Percentiles rank a stretch among this genome's conserved stretches.
These are phyloP conservation scores for Cranoglanis bouderius DNA, from an alignment of 2,113 vertebrate species.

Conservation along the genomic window DNA sequence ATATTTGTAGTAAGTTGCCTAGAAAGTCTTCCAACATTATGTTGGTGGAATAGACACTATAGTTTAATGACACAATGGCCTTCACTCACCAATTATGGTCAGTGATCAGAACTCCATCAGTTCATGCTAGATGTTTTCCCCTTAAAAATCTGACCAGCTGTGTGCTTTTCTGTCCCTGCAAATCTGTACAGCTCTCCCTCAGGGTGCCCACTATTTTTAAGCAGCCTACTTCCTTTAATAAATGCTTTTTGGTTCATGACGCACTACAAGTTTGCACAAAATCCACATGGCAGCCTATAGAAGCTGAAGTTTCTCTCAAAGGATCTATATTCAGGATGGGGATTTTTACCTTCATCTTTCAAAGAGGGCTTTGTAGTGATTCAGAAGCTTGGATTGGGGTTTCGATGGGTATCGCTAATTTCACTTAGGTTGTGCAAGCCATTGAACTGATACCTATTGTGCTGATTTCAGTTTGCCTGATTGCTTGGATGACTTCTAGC, in stretches of 20 bases:
- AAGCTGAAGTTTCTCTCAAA: conserved; percentile 27
- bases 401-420: neutral
- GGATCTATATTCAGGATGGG: neutral
- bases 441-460: neutral
- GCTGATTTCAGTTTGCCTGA: neutral
- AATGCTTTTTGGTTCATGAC: conserved; percentile 68
- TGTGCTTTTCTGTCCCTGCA: conserved; percentile 51
- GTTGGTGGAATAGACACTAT: neutral
- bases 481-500: conserved; percentile 8
- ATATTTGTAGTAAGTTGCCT: neutral
- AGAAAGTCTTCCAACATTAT: neutral
- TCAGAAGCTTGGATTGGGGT: neutral
- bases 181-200: conserved; percentile 63
- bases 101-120: neutral
- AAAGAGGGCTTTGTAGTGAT: neutral
- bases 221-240: conserved; percentile 78
- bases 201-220: conserved; percentile 75
- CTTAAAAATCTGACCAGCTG: conserved; percentile 57
- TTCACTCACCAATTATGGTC: neutral
- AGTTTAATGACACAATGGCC: neutral
- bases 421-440: neutral
- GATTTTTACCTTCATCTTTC: neutral
- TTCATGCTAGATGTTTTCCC: conserved; percentile 37
- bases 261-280: conserved; percentile 57
- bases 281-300: conserved; percentile 37